Conservation (phyloP, 2,888 invertebrate species). For the Escarpia spicata region DNA sequence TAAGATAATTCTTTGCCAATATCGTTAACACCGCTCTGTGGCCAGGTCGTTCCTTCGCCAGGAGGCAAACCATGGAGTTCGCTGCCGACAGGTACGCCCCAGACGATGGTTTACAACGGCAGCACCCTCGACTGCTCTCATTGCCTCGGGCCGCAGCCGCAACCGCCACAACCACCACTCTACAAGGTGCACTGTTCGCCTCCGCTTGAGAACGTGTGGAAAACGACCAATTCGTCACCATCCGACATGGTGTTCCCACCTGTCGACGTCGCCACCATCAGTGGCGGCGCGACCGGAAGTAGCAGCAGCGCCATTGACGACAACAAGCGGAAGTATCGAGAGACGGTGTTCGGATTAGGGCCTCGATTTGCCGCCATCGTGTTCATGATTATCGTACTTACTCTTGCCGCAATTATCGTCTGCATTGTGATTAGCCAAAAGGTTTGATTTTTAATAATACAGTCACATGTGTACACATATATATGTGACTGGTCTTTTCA, state of each 20-base stretch:
- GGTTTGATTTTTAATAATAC: neutral
- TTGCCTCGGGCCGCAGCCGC: neutral
- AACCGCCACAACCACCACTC: neutral
- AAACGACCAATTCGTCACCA: neutral
- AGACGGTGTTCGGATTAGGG: constrained; percentile 5
- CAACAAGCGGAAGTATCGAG: neutral
- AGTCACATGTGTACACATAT: neutral
- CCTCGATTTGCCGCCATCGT: neutral
- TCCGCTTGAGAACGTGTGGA: neutral
- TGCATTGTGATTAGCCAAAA: neutral
- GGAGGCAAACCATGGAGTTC: neutral
- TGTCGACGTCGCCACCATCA: neutral
- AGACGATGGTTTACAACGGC: neutral
- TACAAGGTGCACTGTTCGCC: neutral
- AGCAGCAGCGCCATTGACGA: neutral
- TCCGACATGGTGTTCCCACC: constrained; percentile 10
- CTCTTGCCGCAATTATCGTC: neutral
- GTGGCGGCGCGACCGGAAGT: neutral
- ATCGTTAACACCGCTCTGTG: neutral
- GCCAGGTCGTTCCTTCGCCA: neutral
- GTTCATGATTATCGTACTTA: neutral
- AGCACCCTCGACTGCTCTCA: neutral
- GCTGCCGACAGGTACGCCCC: neutral
- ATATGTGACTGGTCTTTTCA: no score
- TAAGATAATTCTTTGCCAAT: neutral